Evolutionary conservation across 1,140 invertebrate species (phyloP), one percentile per base, ranked within the genome.

Genomic region (Drosophila pandora): DNA sequence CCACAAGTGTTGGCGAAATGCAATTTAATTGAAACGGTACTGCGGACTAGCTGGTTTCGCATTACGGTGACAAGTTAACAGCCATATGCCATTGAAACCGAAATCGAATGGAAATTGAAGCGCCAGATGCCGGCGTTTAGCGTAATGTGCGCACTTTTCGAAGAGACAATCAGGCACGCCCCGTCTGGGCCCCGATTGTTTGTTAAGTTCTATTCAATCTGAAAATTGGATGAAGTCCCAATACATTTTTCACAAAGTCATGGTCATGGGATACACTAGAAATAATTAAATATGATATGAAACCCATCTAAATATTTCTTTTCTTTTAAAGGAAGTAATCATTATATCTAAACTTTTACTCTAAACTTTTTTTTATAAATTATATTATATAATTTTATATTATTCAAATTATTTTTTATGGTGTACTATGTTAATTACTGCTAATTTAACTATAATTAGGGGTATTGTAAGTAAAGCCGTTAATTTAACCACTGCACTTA

Each of bases 1-100:
- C 72, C 60, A 75, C 71, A 73, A 72, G 69, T 75, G 70, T 58
- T 75, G 65, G 71, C 52, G 48, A 68, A 79, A 74, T 80, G 79
- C 79, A 83, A 83, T 83, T 87, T 70, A 73, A 85, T 85, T 78
- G 79, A 85, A 81, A 65, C 55, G 34, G 61, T 23, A 65, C 48
- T 59, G 57, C 64, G 57, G 67, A 32, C 62, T 65, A 13, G 64
- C 17, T 25, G 64, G 56, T 78, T 54, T 85, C 82, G 54, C 61
- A 77, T 85, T 85, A 77, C 81, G 61, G 34, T 49, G 52, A 30
- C 47, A 32, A 54, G 61, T 54, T 39, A 49, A 48, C 30, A 55
- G 70, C 52, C 52, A 43, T n/a, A 37, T 65, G 32, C 50, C 52
- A 62, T 59, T 57, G 52, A 50, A 61, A 62, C 28, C 34, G 28